phyloP scores from a whole-genome alignment of 2,888 invertebrate species.

The Coenonympha glycerion region DNA sequence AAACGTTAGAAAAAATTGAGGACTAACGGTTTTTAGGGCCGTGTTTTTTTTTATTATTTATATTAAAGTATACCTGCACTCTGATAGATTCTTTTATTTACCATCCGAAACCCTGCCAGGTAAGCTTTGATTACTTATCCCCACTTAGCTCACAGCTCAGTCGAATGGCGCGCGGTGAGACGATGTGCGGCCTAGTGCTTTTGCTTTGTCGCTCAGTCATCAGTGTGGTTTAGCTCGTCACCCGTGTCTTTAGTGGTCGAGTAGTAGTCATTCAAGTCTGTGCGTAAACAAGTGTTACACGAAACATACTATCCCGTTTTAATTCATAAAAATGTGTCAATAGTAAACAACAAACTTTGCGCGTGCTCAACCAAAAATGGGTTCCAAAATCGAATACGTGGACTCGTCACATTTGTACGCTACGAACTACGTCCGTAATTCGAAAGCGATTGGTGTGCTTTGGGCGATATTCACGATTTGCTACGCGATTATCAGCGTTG shows the following conservation, averaged over 20 bases:
- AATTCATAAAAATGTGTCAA: conserved; percentile 39
- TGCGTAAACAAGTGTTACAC: conserved; percentile 8
- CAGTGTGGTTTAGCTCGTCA: conserved; percentile 60
- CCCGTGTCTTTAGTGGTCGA: conserved; percentile 46
- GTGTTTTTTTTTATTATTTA: neutral
- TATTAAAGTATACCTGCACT: neutral
- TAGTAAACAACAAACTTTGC: conserved; percentile 34
- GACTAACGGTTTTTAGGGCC: too few relatives aligned
- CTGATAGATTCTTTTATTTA: conserved; percentile 1
- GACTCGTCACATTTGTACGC: conserved; percentile 93
- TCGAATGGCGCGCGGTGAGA: conserved; percentile 62
- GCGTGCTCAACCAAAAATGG: conserved; percentile 76
- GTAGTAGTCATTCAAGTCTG: conserved; percentile 45
- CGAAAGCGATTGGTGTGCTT: conserved; percentile 95
- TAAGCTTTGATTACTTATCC: conserved; percentile 42
- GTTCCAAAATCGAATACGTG: conserved; percentile 94
- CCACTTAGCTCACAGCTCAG: conserved; percentile 53
- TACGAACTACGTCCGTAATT: conserved; percentile 92
- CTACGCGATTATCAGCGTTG: conserved; percentile 95
- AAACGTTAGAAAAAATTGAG: too few relatives aligned
- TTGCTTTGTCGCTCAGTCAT: conserved; percentile 28
- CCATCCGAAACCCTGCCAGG: conserved; percentile 4
- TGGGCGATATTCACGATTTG: conserved; percentile 99
- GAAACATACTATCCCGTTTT: conserved; percentile 28
- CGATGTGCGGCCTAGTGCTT: conserved; percentile 42